Base-by-base conservation (phyloP, 2,797 vertebrate genomes). In the Delichon dasypus region DNA sequence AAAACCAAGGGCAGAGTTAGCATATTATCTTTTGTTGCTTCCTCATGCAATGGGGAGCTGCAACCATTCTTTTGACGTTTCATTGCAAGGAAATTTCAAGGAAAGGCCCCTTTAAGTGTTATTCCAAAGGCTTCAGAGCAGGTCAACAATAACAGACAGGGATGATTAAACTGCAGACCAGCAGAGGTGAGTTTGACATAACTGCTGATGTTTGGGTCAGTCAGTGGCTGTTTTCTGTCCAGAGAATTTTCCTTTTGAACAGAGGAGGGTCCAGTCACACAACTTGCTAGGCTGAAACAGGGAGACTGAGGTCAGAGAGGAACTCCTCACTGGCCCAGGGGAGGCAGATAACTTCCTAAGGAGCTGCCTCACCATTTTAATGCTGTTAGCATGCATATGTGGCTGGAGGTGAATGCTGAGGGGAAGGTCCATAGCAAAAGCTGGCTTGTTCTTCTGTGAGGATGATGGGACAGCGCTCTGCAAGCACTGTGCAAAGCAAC, bases 351-450 rank as follows among this genome's bases (percentile, higher is more conserved):
- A 48, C 55, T 75, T 83, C 78, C 72, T 61, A 61, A 61, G 40
- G 23, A 12, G 11, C 40, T 66, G 44, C 11, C 42, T 25, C 36
- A 61, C 30, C 36, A 21, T 68, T 74, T 68, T 55, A 57, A 6
- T 47, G 12, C n/a, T 76, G 21, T 27, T 40, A 64, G 25, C 1
- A 0, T 74, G 53, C 1, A 0, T 29, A 32, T 3, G 0, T 30
- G 62, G 32, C 50, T 68, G 38, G 42, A 51, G n/a, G n/a, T 36
- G 36, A 65, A 16, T 3, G 3, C 47, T n/a, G 30, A 42, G 27
- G 65, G 15, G 9, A 71, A 81, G 20, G 23, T 40, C 17, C 1
- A 0, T 25, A 40, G 19, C 55, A 79, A 92, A 86, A 6, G 1
- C 25, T 55, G 67, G 4, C 16, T 65, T 13, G 11, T 13, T 45